Evolutionary conservation across 2,797 vertebrate genomes (phyloP).

Genomic region (Cyclura pinguis): DNA sequence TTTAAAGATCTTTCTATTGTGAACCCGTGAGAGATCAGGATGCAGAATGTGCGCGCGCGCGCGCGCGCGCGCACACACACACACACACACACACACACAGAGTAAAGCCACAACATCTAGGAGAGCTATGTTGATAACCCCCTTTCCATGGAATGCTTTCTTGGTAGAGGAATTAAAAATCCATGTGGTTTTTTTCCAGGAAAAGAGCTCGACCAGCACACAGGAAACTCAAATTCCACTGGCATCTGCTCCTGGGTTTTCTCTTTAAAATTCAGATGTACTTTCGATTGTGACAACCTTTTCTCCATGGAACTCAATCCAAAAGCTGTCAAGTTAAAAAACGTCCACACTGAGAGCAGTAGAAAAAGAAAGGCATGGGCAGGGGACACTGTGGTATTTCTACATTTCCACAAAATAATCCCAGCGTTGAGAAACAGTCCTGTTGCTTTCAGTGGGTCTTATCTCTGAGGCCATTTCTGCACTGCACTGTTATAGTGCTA

Average conservation of each 20-base stretch:
- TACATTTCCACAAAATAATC: background rate
- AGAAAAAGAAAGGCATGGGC: no score
- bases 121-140: background rate
- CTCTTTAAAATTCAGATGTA: background rate
- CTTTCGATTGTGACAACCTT: background rate
- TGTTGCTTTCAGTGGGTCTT: background rate
- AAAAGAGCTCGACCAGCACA: background rate
- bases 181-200: slow-evolving; percentile 2
- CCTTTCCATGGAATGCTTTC: background rate
- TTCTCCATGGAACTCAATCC: slow-evolving; percentile 2
- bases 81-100: background rate
- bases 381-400: no score
- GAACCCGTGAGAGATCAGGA: background rate
- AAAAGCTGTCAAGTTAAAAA: slow-evolving; percentile 1
- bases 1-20: slow-evolving; percentile 9
- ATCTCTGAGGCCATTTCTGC: no score
- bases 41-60: background rate
- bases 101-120: background rate
- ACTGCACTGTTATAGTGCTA: no score
- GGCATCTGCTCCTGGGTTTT: background rate
- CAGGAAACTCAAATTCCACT: background rate
- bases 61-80: no score
- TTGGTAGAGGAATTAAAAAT: background rate
- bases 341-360: background rate
- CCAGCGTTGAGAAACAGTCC: background rate